Evolutionary conservation across 2,888 invertebrate species (phyloP), one percentile per base, ranked within the genome.

Genomic region (Acanthosepion pharaonis): DNA sequence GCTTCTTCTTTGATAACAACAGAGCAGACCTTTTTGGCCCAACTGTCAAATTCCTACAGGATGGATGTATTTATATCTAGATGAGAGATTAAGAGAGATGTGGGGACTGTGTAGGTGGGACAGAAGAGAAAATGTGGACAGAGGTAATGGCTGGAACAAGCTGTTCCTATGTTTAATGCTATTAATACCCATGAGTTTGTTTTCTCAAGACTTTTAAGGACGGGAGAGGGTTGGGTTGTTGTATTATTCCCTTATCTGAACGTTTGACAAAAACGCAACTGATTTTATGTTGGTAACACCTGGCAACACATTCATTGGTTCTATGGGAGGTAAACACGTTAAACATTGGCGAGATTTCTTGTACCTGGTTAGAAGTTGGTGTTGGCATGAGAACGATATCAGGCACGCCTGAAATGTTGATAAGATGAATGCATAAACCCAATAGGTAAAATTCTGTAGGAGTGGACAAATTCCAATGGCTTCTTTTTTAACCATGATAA

Each of bases 161-260:
- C 78, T 78, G 78, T 78, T 78, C 78, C 78, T n/a, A n/a, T 78
- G n/a, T 78, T n/a, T 78, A 20, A 78, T n/a, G n/a, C 78, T 78
- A n/a, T 78, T 78, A 78, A 78, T 78, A 78, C 78, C 78, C 5
- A 78, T 78, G 15, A 23, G 78, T 78, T 78, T 78, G n/a, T 78
- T 78, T 78, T 78, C 6, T 18, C 78, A 78, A 78, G 78, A 78
- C 20, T 78, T n/a, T 78, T 78, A n/a, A n/a, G 78, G 78, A n/a
- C 15, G 78, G 78, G n/a, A n/a, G n/a, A 78, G n/a, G 78, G 78
- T 78, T 9, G 78, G 78, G 15, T n/a, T n/a, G 78, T 78, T 78
- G 78, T 78, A n/a, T 78, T n/a, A 78, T 78, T n/a, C n/a, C 78
- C 78, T 78, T 78, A 78, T 78, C 78, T 78, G n/a, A 20, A 78